phyloP scores from a whole-genome alignment of 2,888 invertebrate genomes.

The Drosophila subquinaria region DNA sequence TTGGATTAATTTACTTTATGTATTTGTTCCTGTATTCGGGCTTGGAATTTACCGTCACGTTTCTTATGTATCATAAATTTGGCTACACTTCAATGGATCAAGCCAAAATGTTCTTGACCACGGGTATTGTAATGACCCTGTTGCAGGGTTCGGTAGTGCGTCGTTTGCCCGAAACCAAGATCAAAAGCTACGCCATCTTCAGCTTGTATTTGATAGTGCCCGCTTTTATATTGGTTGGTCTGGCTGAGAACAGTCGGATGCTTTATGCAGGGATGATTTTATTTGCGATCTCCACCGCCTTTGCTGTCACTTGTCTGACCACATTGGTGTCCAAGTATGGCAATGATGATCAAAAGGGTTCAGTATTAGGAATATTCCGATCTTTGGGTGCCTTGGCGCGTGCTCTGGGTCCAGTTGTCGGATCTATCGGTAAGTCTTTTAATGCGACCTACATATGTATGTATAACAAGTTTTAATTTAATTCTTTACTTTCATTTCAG shows the following conservation, averaged over 20 bases:
- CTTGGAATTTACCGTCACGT: slow-evolving; percentile 98
- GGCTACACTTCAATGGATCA: slow-evolving; percentile 97
- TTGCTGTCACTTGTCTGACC: slow-evolving; percentile 98
- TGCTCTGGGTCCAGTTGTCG: slow-evolving; percentile 95
- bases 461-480: neutral
- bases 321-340: slow-evolving; percentile 95
- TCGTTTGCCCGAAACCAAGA: slow-evolving; percentile 90
- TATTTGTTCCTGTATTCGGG: slow-evolving; percentile 98
- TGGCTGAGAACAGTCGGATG: slow-evolving; percentile 88
- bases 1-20: slow-evolving; percentile 93
- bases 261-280: slow-evolving; percentile 94
- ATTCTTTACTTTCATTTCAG: slow-evolving; percentile 86
- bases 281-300: slow-evolving; percentile 95
- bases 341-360: slow-evolving; percentile 93
- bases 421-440: slow-evolving; percentile 90
- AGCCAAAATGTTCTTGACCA: slow-evolving; percentile 98
- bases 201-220: slow-evolving; percentile 94
- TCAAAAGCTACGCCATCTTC: slow-evolving; percentile 89
- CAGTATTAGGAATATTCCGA: slow-evolving; percentile 96
- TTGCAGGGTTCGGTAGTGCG: slow-evolving; percentile 96
- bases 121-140: slow-evolving; percentile 95
- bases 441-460: neutral
- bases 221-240: slow-evolving; percentile 93
- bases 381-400: slow-evolving; percentile 97
- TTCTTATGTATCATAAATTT: slow-evolving; percentile 97